phyloP scores from a whole-genome alignment of 35 echinoderm and acorn worm species.

The Acanthaster planci region DNA sequence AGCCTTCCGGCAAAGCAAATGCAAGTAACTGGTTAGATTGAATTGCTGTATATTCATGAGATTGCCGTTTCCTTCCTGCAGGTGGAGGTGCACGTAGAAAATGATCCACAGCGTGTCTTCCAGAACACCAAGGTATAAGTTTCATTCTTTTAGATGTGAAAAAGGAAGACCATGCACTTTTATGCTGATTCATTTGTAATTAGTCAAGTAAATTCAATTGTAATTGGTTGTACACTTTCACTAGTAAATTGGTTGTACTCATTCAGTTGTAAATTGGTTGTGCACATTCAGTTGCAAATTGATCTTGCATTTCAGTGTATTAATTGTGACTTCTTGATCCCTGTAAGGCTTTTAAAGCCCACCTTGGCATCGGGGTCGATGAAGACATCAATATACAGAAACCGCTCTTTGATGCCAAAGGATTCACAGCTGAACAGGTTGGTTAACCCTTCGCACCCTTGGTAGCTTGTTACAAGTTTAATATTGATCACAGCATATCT shows the following conservation, averaged over 20 bases:
- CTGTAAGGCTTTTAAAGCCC: constrained; percentile 85
- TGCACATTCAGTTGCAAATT: no score
- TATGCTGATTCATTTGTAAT: no score
- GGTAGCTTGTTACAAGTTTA: no score
- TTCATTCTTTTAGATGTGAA: no score
- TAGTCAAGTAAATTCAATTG: no score
- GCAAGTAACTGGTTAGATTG: not conserved
- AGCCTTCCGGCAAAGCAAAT: not conserved
- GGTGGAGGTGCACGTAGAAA: constrained; percentile 87
- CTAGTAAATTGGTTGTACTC: no score
- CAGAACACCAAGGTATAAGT: constrained; percentile 72
- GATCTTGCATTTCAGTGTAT: no score
- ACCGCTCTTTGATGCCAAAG: constrained; percentile 86
- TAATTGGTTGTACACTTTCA: no score
- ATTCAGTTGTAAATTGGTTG: no score
- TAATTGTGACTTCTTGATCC: not conserved
- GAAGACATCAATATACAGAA: constrained; percentile 94
- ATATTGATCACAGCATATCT: no score
- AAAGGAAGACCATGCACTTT: no score
- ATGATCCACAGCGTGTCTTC: constrained; percentile 83
- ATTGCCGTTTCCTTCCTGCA: constrained; percentile 2
- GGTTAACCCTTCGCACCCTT: no score
- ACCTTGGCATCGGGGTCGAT: constrained; percentile 75
- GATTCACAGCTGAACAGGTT: constrained; percentile 80
- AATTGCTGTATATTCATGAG: not conserved